A percentile compares a stretch with the other conserved stretches of the same genome.
phyloP scores from a whole-genome alignment of 2,888 invertebrate species.

The Phortica magna region DNA sequence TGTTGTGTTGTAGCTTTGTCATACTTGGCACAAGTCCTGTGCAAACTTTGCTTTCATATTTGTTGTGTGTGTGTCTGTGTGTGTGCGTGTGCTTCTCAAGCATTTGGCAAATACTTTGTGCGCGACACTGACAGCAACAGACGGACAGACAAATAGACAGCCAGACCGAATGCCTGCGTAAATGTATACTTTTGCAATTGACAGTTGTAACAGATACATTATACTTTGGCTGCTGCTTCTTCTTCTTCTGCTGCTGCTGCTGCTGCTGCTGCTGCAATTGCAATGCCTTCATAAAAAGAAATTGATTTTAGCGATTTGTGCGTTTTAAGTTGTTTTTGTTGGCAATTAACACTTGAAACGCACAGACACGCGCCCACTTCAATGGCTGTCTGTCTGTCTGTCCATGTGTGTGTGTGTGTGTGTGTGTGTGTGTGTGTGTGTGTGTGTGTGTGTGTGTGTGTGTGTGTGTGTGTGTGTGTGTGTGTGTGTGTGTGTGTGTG shows the following conservation, averaged over 20 bases:
- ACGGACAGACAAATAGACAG: too few relatives aligned
- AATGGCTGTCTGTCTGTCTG: too few relatives aligned
- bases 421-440: neutral
- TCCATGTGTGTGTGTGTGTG: neutral
- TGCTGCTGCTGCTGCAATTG: too few relatives aligned
- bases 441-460: neutral
- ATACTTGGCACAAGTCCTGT: neutral
- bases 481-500: neutral
- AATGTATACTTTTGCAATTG: conserved; percentile 20
- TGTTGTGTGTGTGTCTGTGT: neutral
- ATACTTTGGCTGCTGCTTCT: too few relatives aligned
- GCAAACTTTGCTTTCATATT: conserved; percentile 22
- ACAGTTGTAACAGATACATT: conserved; percentile 4
- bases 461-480: neutral
- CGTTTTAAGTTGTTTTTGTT: conserved; percentile 2
- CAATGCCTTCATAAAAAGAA: neutral
- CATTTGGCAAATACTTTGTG: conserved; percentile 23
- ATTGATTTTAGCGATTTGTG: neutral
- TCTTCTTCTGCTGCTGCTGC: neutral
- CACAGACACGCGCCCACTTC: neutral
- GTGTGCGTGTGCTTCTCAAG: neutral
- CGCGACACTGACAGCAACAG: neutral
- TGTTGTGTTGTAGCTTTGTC: neutral
- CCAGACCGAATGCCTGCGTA: neutral
- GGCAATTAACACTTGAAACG: conserved; percentile 12